Conservation (phyloP, 1,140 invertebrate genomes). For the Arion vulgaris region DNA sequence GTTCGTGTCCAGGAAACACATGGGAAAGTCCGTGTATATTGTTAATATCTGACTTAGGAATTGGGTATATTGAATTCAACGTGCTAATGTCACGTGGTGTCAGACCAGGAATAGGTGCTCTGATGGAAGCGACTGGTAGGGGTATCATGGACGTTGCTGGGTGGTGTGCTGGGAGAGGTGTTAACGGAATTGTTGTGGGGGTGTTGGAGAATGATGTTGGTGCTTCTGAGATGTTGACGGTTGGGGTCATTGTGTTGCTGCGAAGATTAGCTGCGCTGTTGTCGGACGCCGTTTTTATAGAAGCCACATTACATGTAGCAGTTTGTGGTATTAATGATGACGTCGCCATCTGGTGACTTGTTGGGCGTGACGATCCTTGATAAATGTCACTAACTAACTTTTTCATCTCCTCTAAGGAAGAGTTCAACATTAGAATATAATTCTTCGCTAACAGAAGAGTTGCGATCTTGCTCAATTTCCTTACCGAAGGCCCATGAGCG, state of each 20-base stretch:
- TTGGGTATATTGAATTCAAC: not conserved
- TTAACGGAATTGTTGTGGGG: not conserved
- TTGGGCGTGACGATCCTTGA: constrained; percentile 40
- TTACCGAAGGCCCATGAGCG: constrained; percentile 95
- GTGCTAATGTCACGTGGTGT: not conserved
- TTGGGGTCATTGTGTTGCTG: not conserved
- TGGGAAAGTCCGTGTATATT: not conserved
- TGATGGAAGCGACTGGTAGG: not conserved
- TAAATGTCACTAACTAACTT: constrained; percentile 69
- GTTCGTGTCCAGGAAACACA: not conserved
- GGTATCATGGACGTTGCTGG: not conserved
- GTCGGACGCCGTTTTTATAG: not conserved
- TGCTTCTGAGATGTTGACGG: not conserved
- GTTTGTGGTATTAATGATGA: constrained; percentile 36
- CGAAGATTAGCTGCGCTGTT: not conserved
- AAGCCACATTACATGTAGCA: not conserved
- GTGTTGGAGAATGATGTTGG: not conserved
- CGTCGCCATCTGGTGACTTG: constrained; percentile 22
- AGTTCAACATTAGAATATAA: constrained; percentile 95
- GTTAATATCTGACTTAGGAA: not conserved
- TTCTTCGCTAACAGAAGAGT: constrained; percentile 97
- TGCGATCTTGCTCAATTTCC: constrained; percentile 99
- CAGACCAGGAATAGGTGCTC: not conserved
- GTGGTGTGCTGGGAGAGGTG: not conserved
- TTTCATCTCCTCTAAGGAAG: constrained; percentile 71